phyloP scores from a whole-genome alignment of 2,888 invertebrate genomes.

The Tachina fera region DNA sequence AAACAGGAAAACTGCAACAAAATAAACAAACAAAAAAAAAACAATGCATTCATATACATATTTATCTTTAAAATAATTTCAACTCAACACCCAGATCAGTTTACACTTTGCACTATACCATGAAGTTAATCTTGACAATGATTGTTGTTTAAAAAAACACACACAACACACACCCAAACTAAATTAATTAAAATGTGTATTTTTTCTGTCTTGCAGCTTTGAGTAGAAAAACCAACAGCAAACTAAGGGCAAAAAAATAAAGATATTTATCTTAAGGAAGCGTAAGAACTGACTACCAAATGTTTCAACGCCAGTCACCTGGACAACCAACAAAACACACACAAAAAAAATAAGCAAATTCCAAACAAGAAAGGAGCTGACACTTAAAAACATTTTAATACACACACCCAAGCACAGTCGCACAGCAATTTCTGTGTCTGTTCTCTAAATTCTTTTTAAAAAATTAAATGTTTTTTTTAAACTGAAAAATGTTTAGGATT shows the following conservation, averaged over 20 bases:
- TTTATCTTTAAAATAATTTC: constrained; percentile 61
- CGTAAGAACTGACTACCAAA: constrained; percentile 47
- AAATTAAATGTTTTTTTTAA: constrained; percentile 1
- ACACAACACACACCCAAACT: background rate
- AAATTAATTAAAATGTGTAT: constrained; percentile 67
- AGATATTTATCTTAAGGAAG: constrained; percentile 63
- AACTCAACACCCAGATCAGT: constrained; percentile 67
- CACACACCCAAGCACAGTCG: background rate
- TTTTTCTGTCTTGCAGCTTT: background rate
- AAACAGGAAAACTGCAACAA: background rate
- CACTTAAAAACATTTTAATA: constrained; percentile 3
- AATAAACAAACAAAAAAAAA: background rate
- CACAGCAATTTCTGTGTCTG: background rate
- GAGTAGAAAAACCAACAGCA: constrained; percentile 26
- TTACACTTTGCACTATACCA: constrained; percentile 54
- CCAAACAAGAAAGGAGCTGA: constrained; percentile 26
- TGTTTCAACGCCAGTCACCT: constrained; percentile 44
- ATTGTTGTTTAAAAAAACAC: constrained; percentile 23
- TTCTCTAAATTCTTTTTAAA: background rate
- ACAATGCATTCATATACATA: constrained; percentile 32
- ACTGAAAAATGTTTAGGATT: background rate
- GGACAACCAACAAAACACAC: background rate
- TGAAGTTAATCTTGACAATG: constrained; percentile 64
- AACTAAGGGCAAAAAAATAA: constrained; percentile 17
- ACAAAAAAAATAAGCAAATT: constrained; percentile 10